phyloP scores from a whole-genome alignment of 2,888 invertebrate genomes.

The Sicus ferrugineus region DNA sequence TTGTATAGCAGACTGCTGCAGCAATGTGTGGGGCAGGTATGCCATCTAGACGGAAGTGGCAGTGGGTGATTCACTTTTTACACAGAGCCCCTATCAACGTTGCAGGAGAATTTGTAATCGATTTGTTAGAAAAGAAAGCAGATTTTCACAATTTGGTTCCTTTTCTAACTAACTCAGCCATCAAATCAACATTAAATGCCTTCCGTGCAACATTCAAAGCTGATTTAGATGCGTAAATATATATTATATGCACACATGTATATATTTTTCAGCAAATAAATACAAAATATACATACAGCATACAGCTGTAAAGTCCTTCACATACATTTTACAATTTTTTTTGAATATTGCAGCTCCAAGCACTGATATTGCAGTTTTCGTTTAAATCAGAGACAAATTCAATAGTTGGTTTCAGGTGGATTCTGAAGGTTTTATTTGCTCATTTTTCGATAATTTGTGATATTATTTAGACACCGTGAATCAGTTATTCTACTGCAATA shows the following conservation, averaged over 20 bases:
- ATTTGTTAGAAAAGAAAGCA: conserved; percentile 24
- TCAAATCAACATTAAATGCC: background rate
- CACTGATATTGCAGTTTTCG: no score
- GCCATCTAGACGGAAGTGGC: conserved; percentile 34
- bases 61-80: conserved; percentile 33
- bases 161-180: background rate
- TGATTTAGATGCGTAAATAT: background rate
- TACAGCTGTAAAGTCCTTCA: background rate
- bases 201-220: conserved; percentile 17
- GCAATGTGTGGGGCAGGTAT: background rate
- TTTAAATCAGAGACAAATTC: background rate
- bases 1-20: conserved; percentile 21
- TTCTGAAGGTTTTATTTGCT: background rate
- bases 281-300: background rate
- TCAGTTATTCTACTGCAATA: background rate
- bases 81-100: conserved; percentile 47
- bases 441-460: background rate
- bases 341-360: background rate
- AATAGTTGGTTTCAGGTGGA: background rate
- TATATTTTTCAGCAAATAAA: background rate
- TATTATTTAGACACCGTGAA: background rate
- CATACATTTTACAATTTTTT: background rate
- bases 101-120: conserved; percentile 39
- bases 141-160: background rate
- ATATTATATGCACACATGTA: background rate